These are phyloP conservation scores for Saturnia japonica DNA, from an alignment of 2,888 invertebrate species.

Conservation along the genomic window DNA sequence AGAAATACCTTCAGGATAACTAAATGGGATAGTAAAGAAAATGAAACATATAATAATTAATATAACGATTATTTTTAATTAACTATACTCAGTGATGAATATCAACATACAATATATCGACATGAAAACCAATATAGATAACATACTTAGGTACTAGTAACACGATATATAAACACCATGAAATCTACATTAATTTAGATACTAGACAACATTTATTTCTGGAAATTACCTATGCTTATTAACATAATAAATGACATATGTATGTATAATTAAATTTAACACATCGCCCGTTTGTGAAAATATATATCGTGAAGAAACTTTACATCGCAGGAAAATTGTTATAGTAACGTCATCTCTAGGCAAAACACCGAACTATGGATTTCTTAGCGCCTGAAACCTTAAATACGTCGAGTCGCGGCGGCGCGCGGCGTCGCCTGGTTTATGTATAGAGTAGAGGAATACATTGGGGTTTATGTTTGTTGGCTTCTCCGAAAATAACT, in stretches of 20 bases:
- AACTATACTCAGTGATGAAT: constrained; percentile 17
- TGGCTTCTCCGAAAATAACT: no score
- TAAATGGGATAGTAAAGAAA: constrained; percentile 16
- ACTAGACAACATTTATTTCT: background rate
- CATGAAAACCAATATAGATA: constrained; percentile 4
- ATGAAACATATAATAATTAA: constrained; percentile 17
- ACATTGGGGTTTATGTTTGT: no score
- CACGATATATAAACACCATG: background rate
- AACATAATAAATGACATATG: background rate
- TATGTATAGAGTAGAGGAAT: no score
- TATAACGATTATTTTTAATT: constrained; percentile 16
- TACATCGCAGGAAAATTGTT: background rate
- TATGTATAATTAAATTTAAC: background rate
- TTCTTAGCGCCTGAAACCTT: no score
- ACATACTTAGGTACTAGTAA: constrained; percentile 11
- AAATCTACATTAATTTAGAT: constrained; percentile 7
- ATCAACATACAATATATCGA: constrained; percentile 8
- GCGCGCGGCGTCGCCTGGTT: no score
- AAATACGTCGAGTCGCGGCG: no score
- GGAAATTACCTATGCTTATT: background rate
- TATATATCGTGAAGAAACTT: background rate
- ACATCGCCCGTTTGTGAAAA: background rate
- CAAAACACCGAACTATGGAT: background rate
- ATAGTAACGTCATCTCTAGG: background rate
- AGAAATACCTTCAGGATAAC: constrained; percentile 25